A percentile compares a stretch with the other conserved stretches of the same genome.
Evolutionary conservation across 2,888 invertebrate genomes (phyloP).

Genomic region (Campoletis raptor): DNA sequence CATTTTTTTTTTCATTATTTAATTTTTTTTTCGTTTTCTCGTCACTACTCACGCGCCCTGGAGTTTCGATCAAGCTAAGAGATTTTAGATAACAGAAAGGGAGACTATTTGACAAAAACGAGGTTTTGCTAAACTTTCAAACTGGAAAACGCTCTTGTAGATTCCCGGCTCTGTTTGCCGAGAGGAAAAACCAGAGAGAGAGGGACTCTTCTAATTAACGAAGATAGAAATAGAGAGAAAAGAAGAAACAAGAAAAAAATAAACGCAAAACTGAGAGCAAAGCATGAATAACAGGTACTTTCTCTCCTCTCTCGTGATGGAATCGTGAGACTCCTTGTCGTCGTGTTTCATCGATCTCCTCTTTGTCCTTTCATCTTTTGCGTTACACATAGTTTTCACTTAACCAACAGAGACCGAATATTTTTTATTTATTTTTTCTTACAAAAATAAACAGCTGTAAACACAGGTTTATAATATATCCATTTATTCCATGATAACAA

Average conservation of each 20-base stretch:
- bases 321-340: slow-evolving; percentile 60
- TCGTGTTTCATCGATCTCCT: slow-evolving; percentile 61
- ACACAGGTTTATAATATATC: not conserved
- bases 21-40: not conserved
- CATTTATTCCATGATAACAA: not conserved
- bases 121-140: slow-evolving; percentile 9
- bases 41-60: not conserved
- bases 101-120: slow-evolving; percentile 9
- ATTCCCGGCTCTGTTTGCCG: not conserved
- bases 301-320: slow-evolving; percentile 57
- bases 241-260: not conserved
- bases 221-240: not conserved
- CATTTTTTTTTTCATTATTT: slow-evolving; percentile 10
- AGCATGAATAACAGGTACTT: slow-evolving; percentile 62
- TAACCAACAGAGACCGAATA: not conserved
- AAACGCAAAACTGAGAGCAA: slow-evolving; percentile 9
- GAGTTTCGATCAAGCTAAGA: not conserved
- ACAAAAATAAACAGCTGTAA: not conserved
- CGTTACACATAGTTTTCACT: slow-evolving; percentile 9
- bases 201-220: slow-evolving; percentile 9
- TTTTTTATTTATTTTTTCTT: not conserved
- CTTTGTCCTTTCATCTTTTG: slow-evolving; percentile 33
- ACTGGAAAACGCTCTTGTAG: not conserved
- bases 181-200: slow-evolving; percentile 6
- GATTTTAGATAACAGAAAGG: not conserved